Percentiles rank a stretch among this genome's conserved stretches.
Evolutionary conservation across 2,113 vertebrate genomes (phyloP).

Genomic region (Carlito syrichta): DNA sequence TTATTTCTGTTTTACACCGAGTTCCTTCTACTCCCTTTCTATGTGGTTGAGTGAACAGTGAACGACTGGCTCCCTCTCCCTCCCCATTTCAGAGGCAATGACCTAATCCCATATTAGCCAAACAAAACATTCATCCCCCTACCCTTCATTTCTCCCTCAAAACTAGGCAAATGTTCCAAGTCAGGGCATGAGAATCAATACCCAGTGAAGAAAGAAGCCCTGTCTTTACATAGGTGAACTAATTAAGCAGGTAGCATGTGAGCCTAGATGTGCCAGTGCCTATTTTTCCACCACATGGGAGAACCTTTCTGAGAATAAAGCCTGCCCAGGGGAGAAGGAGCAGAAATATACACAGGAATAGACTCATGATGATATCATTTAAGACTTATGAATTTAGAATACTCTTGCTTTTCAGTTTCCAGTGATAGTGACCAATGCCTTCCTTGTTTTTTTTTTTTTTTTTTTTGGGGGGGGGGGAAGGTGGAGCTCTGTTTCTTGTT

Average conservation of each 20-base stretch:
- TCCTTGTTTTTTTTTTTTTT: neutral
- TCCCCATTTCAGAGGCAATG: neutral
- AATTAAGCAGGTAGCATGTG: neutral
- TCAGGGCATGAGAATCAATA: neutral
- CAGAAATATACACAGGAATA: neutral
- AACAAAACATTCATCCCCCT: neutral
- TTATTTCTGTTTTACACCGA: neutral
- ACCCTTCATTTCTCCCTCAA: neutral
- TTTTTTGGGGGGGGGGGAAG: too few species aligned
- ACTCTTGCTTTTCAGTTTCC: neutral
- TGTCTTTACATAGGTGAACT: neutral
- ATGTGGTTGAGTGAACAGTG: neutral
- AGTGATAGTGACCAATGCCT: neutral
- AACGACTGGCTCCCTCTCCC: neutral
- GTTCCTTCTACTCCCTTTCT: neutral
- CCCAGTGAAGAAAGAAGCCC: neutral
- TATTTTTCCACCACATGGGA: neutral
- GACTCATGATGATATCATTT: neutral
- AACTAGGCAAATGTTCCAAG: neutral
- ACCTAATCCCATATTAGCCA: neutral
- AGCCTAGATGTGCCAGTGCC: neutral
- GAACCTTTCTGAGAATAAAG: neutral
- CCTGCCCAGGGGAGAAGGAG: neutral
- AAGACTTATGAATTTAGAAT: neutral
- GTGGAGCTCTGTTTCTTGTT: neutral